Evolutionary conservation across 35 echinoderm and acorn worm species (phyloP).

Genomic region (Strongylocentrotus purpuratus): DNA sequence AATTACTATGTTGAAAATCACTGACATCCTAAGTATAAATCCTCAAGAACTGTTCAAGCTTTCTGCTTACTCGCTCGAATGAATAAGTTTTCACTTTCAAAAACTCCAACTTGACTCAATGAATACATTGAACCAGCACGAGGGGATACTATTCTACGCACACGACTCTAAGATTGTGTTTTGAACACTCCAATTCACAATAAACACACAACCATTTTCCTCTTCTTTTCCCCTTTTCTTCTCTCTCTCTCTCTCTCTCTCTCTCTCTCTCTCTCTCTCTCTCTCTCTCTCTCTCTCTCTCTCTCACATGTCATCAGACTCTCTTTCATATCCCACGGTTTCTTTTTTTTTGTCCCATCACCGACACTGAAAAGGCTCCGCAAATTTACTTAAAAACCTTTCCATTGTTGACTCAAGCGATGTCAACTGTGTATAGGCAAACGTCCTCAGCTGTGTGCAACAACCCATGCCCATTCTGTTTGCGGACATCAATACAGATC

Average conservation of each 20-base stretch:
- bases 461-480: background rate
- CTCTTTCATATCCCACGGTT: background rate
- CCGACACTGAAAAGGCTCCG: background rate
- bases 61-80: background rate
- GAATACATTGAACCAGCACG: background rate
- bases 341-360: background rate
- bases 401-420: constrained; percentile 10
- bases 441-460: background rate
- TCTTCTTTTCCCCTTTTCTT: background rate
- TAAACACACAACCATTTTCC: background rate
- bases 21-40: background rate
- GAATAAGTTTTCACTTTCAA: background rate
- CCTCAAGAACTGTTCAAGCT: background rate
- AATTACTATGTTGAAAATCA: background rate
- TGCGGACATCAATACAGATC: background rate
- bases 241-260: background rate
- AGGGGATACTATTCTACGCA: background rate
- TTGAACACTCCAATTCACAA: background rate
- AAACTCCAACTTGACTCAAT: background rate
- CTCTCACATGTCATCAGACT: background rate
- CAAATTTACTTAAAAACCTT: constrained; percentile 19
- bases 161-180: background rate
- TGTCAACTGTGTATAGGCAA: constrained; percentile 2
- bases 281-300: no score
- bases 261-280: no score